Evolutionary conservation across 2,113 vertebrate genomes (phyloP), one percentile per base, ranked within the genome.

Genomic region (Gymnarchus niloticus): DNA sequence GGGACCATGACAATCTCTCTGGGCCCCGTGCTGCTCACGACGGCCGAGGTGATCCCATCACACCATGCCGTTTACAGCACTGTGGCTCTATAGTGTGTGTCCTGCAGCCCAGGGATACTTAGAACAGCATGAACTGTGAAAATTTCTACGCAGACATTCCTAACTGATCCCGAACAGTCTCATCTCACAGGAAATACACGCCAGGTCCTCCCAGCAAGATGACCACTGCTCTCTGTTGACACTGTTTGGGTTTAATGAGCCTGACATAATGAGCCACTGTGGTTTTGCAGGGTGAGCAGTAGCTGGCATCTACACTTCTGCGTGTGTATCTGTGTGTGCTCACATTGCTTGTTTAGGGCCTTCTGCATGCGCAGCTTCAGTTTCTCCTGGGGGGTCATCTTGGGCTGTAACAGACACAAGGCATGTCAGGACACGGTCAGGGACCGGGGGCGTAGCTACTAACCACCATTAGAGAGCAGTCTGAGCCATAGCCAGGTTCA

Each of bases 291-390:
- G 12, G 9, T 25, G 23, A 23, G 23, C 3, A 48, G 37, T 61
- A 49, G 48, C 33, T 23, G 37, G 21, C 23, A 28, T 37, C 14
- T 41, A 41, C 28, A 33, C 10, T 3, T 59, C 10, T 19, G 17
- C 48, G n/a, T 12, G 41, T 28, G 1, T n/a, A 19, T n/a, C 10
- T 7, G 37, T 6, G 37, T 54, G 23, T n/a, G n/a, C 97, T 90
- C 90, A 98, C 97, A 98, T 88, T 98, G 97, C 89, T 95, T 95
- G 94, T 98, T 98, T 86, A 98, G 94, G 0, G 97, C 97, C 91
- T 96, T 98, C 91, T 98, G 97, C 97, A 98, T 98, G 41, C 94
- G 93, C 10, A 98, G 91, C 91, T 97, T 98, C 87, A 98, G 93
- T 85, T 95, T 95, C 89, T 98, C 97, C 92, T 98, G 97, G 0